Conservation (phyloP, 1,140 invertebrate species). For the Lasioglossum baleicum region DNA sequence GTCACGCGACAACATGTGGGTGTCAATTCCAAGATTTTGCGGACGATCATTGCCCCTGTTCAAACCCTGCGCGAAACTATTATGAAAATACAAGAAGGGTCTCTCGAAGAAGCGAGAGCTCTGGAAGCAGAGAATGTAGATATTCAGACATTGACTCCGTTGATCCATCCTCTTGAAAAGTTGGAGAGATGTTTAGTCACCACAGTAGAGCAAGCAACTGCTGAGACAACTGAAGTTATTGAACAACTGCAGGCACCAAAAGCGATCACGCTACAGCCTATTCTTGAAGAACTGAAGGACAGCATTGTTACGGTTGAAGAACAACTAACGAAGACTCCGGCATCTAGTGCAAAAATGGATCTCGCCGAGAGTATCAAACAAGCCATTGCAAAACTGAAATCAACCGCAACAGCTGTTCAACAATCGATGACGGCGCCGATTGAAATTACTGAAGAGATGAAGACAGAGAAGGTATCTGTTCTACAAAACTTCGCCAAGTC, state of each 20-base stretch:
- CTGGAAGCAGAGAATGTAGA: conserved; percentile 16
- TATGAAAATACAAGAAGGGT: conserved; percentile 33
- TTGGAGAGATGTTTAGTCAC: conserved; percentile 58
- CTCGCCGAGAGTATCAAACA: conserved; percentile 3
- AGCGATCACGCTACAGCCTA: conserved; percentile 1
- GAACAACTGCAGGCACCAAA: conserved; percentile 9
- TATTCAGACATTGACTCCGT: neutral
- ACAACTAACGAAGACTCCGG: conserved; percentile 40
- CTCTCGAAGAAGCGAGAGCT: conserved; percentile 13
- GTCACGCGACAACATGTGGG: conserved; percentile 11
- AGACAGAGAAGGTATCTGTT: neutral
- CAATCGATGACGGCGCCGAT: neutral
- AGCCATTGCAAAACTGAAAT: conserved; percentile 31
- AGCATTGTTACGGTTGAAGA: conserved; percentile 40
- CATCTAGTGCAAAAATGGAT: neutral
- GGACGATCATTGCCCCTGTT: conserved; percentile 44
- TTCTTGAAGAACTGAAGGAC: conserved; percentile 43
- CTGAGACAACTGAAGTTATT: neutral
- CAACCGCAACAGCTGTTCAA: conserved; percentile 7
- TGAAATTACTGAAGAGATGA: neutral
- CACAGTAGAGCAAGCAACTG: conserved; percentile 6
- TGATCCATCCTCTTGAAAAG: conserved; percentile 57
- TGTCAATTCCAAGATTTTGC: conserved; percentile 17
- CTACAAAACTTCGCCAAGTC: conserved; percentile 12
- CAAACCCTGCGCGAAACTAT: conserved; percentile 38